These are phyloP conservation scores for Carpatolechia fugitivella DNA, from an alignment of 2,888 invertebrate species.

Conservation along the genomic window DNA sequence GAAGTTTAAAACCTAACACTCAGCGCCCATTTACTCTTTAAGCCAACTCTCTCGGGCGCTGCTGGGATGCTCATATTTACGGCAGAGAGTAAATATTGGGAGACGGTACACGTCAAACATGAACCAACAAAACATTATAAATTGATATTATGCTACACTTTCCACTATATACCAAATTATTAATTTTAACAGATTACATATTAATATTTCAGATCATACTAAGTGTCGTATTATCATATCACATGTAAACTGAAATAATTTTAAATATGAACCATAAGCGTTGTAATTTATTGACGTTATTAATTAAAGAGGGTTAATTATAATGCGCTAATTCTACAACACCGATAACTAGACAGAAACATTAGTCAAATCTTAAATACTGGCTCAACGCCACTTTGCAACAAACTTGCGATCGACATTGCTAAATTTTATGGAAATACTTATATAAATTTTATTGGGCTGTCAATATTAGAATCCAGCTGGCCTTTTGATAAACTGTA, in stretches of 20 bases:
- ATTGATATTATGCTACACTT: too few relatives aligned
- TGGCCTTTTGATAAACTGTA: neutral
- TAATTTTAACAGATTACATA: too few relatives aligned
- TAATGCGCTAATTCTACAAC: neutral
- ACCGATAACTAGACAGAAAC: constrained; percentile 1
- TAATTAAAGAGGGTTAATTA: neutral
- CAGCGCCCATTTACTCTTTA: constrained; percentile 63
- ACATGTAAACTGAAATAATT: too few relatives aligned
- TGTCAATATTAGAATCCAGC: neutral
- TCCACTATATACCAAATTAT: too few relatives aligned
- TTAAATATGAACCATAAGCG: neutral
- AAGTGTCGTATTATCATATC: too few relatives aligned
- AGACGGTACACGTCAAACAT: neutral
- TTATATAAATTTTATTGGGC: neutral
- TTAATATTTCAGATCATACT: too few relatives aligned
- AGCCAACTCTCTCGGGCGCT: constrained; percentile 50
- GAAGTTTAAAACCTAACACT: constrained; percentile 64
- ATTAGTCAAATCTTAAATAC: constrained; percentile 5
- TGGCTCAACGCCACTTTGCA: constrained; percentile 5
- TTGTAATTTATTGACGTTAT: neutral
- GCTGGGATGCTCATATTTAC: constrained; percentile 50
- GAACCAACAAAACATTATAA: neutral
- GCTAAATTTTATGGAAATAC: neutral
- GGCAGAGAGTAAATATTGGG: constrained; percentile 42
- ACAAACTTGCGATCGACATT: neutral